Evolutionary conservation across 2,797 vertebrate species (phyloP).

Genomic region (Sebastes vulpes): DNA sequence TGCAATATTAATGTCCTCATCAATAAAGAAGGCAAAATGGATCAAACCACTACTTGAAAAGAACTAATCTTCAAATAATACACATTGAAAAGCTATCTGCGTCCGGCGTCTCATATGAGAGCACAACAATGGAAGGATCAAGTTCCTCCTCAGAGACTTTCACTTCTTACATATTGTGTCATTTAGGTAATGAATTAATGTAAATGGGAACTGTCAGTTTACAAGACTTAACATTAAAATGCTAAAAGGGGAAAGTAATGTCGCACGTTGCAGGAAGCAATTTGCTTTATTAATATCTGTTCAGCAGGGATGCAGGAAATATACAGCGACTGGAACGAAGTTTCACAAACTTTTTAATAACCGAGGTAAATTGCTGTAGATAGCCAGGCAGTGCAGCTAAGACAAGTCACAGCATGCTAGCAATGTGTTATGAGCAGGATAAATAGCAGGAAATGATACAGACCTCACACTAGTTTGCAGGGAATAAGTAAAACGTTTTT

Average conservation of each 20-base stretch:
- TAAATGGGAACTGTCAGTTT: neutral
- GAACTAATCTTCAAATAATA: slow-evolving; percentile 7
- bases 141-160: neutral
- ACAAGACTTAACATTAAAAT: neutral
- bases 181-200: neutral
- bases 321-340: neutral
- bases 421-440: neutral
- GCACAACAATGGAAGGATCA: neutral
- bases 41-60: slow-evolving; percentile 36
- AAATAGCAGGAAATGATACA: neutral
- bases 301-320: neutral
- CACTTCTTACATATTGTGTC: neutral
- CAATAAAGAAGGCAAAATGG: slow-evolving; percentile 24
- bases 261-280: neutral
- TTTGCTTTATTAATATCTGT: neutral
- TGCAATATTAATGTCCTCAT: slow-evolving; percentile 27
- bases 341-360: neutral
- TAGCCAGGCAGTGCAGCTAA: neutral
- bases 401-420: neutral
- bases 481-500: neutral
- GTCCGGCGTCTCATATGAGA: neutral
- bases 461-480: neutral
- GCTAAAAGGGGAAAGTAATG: neutral
- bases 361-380: neutral
- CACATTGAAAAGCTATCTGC: neutral